These are phyloP conservation scores for Pleuronectes platessa DNA, from an alignment of 2,113 vertebrate genomes.

Conservation along the genomic window DNA sequence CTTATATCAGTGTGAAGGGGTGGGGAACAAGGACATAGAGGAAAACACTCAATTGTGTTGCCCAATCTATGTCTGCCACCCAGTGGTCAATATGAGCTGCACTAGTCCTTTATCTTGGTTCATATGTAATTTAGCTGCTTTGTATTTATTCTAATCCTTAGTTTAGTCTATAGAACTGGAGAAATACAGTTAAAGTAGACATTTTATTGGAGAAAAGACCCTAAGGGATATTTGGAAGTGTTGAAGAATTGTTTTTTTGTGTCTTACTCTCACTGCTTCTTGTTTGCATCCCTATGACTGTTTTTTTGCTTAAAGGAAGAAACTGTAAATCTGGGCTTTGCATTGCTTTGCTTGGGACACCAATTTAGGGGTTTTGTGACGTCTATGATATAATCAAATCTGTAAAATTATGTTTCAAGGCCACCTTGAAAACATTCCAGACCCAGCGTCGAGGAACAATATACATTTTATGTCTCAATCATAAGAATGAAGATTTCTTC, in stretches of 20 bases:
- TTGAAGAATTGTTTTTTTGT: not conserved
- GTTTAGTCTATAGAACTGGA: not conserved
- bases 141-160: not conserved
- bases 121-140: not conserved
- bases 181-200: not conserved
- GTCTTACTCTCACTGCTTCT: constrained; percentile 15
- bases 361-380: constrained; percentile 4
- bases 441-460: too few species aligned
- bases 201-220: not conserved
- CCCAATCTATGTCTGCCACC: constrained; percentile 57
- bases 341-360: constrained; percentile 22
- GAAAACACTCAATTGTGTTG: constrained; percentile 4
- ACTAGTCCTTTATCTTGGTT: not conserved
- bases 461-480: too few species aligned
- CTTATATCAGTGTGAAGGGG: not conserved
- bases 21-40: not conserved
- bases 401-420: not conserved
- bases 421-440: too few species aligned
- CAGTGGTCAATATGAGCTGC: constrained; percentile 54
- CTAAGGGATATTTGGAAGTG: not conserved
- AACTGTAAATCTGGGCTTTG: not conserved
- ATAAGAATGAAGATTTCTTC: too few species aligned
- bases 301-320: constrained; percentile 15
- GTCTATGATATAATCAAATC: constrained; percentile 2
- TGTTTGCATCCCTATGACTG: constrained; percentile 28